Percentiles rank a stretch among this genome's conserved stretches.
phyloP scores from a whole-genome alignment of 2,113 vertebrate genomes.

The Rhadina sibilatrix region DNA sequence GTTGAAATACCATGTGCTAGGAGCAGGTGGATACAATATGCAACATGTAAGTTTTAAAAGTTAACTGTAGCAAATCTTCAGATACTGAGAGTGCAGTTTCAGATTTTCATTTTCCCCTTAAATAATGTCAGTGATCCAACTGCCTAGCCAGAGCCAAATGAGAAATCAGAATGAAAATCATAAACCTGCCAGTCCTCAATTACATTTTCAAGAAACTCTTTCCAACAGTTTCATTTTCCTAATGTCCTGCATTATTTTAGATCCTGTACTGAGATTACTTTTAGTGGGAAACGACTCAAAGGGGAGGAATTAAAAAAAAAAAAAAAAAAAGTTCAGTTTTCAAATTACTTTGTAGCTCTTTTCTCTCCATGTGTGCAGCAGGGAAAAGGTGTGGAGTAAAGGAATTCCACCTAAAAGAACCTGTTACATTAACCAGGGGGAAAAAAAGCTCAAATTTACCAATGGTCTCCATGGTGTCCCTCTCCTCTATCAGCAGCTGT shows the following conservation, averaged over 20 bases:
- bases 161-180: slow-evolving; percentile 21
- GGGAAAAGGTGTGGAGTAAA: not conserved
- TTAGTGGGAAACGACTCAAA: not conserved
- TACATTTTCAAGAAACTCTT: not conserved
- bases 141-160: not conserved
- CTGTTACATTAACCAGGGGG: not conserved
- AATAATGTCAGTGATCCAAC: not conserved
- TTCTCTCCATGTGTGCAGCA: not conserved
- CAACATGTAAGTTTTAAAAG: not conserved
- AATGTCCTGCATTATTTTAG: slow-evolving; percentile 1
- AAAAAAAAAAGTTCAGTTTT: not conserved
- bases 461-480: slow-evolving; percentile 98
- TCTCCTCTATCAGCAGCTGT: slow-evolving; percentile 97
- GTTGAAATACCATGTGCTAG: not conserved
- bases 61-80: not conserved
- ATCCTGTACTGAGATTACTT: not conserved
- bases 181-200: slow-evolving; percentile 1
- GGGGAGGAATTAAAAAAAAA: not conserved
- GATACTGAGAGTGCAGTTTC: not conserved
- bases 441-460: slow-evolving; percentile 72
- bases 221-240: slow-evolving; percentile 8
- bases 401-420: not conserved
- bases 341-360: not conserved
- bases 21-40: not conserved
- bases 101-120: not conserved